Evolutionary conservation across 2,888 invertebrate species (phyloP).

Genomic region (Mythimna vitellina): DNA sequence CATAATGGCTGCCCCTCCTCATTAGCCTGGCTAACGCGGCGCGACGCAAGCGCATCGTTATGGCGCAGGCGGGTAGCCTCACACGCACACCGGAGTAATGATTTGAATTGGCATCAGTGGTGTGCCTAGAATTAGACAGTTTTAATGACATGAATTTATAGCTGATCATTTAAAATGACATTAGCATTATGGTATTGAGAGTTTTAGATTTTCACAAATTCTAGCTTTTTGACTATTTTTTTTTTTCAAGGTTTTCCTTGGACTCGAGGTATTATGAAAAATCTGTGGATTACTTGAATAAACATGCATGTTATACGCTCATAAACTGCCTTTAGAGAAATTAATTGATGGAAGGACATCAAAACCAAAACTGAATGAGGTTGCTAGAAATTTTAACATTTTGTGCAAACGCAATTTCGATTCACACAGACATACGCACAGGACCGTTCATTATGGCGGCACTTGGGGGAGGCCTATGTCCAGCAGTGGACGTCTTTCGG

Average conservation of each 20-base stretch:
- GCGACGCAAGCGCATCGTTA: slow-evolving; percentile 55
- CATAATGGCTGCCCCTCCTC: slow-evolving; percentile 46
- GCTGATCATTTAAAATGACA: slow-evolving; percentile 1
- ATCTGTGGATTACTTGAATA: neutral
- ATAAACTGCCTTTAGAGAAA: neutral
- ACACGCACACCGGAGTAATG: slow-evolving; percentile 44
- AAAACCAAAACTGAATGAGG: neutral
- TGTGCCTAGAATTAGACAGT: slow-evolving; percentile 23
- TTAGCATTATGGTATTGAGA: neutral
- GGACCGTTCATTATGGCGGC: too few species aligned
- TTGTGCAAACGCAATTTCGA: neutral
- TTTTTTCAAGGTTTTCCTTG: neutral
- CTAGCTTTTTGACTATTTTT: neutral
- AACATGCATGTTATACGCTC: neutral
- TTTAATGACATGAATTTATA: slow-evolving; percentile 16
- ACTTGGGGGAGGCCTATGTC: too few species aligned
- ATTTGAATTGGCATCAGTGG: slow-evolving; percentile 37
- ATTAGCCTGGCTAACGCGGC: slow-evolving; percentile 54
- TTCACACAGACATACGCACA: too few species aligned
- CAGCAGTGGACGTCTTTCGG: too few species aligned
- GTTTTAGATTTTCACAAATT: neutral
- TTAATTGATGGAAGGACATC: neutral
- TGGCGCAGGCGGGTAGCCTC: slow-evolving; percentile 36
- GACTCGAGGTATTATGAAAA: neutral
- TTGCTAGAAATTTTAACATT: neutral